Base-by-base conservation (phyloP, 2,797 vertebrate genomes). In the Neostethus bicornis region DNA sequence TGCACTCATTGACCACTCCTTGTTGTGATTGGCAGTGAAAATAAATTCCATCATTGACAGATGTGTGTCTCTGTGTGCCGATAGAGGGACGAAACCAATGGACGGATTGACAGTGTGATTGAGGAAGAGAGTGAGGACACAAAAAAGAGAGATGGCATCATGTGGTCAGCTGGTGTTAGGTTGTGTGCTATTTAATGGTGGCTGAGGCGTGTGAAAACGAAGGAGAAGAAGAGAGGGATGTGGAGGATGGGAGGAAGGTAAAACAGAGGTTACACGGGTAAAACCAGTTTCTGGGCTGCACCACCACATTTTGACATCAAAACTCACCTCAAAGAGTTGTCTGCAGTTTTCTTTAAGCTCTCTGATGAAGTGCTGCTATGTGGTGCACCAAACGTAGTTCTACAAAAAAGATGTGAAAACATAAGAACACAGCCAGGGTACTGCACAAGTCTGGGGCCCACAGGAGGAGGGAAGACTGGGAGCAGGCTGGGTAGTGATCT, bases 41-140 rank as follows among this genome's bases (percentile, higher is more conserved):
- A 86, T 89, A 75, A 89, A 89, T 88, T 87, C 85, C 64, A 80
- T 56, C 85, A 90, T 90, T 73, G 85, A 89, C 85, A 85, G 83
- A 82, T 67, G 77, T 77, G 65, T 44, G 60, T 82, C 84, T 75
- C 78, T 37, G 21, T 67, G 75, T 80, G 85, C 84, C 85, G 49
- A 90, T 88, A 86, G 64, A 72, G 47, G 63, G 71, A 69, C 24
- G 0, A 21, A 67, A 69, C 76, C 73, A 7, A 85, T 83, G 75
- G 74, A 81, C 69, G 68, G 72, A 86, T 84, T 87, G 87, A 88
- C 85, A 89, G 73, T 41, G 70, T 79, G 84, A 89, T 85, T 75
- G 85, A 89, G 73, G 77, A 66, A 84, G 70, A 81, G 69, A 61
- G 66, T 57, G 47, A 44, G 50, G 61, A 32, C 61, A 70, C 60